Percentiles rank a stretch among this genome's conserved stretches.
These are phyloP conservation scores for Podarcis cretensis DNA, from an alignment of 2,113 vertebrate species.

Conservation along the genomic window DNA sequence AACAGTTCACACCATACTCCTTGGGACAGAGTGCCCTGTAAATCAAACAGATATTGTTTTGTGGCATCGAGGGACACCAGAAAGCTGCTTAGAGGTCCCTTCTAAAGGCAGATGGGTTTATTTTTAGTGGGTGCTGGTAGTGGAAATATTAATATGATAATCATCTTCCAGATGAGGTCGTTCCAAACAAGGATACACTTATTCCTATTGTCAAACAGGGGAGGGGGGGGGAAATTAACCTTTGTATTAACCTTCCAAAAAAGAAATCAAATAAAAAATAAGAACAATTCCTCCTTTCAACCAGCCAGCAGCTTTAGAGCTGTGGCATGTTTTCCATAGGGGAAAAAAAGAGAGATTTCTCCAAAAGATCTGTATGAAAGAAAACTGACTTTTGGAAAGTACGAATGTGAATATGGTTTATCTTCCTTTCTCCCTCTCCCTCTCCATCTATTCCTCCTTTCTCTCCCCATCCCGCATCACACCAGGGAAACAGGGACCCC, in stretches of 20 bases:
- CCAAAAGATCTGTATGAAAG: not conserved
- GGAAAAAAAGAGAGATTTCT: constrained; percentile 18
- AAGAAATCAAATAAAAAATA: not conserved
- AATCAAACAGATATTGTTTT: not conserved
- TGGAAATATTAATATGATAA: constrained; percentile 60
- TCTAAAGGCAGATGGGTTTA: not conserved
- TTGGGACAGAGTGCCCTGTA: not conserved
- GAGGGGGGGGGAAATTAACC: constrained; percentile 61
- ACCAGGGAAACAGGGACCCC: constrained; percentile 81
- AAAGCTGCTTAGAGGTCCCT: not conserved
- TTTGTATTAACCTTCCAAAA: constrained; percentile 48
- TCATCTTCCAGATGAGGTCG: constrained; percentile 50
- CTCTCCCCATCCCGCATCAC: constrained; percentile 65
- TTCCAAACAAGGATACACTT: constrained; percentile 71
- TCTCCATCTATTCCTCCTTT: not conserved
- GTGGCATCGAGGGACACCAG: not conserved
- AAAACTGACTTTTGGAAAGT: constrained; percentile 62
- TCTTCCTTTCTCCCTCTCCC: constrained; percentile 22
- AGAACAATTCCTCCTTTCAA: constrained; percentile 67
- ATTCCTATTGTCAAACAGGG: constrained; percentile 61
- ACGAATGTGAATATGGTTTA: constrained; percentile 70
- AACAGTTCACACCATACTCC: not conserved
- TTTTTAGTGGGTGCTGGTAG: not conserved
- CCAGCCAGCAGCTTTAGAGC: constrained; percentile 49
- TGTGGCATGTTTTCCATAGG: constrained; percentile 53